These are phyloP conservation scores for Alaudala cheleensis DNA, from an alignment of 2,113 vertebrate species.

Conservation along the genomic window DNA sequence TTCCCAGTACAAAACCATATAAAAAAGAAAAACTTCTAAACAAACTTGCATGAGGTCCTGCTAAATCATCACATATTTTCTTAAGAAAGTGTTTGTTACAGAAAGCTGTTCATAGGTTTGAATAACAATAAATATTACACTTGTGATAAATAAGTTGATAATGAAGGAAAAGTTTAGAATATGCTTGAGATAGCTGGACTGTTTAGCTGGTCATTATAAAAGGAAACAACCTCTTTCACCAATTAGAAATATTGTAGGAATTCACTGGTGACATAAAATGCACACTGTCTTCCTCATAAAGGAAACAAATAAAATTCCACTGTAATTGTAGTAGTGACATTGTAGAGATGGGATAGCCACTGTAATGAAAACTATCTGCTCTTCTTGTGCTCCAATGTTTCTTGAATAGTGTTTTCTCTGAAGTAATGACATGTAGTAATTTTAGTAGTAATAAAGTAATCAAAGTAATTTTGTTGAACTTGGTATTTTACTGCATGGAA, in stretches of 20 bases:
- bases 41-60: neutral
- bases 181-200: neutral
- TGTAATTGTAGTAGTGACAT: neutral
- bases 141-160: neutral
- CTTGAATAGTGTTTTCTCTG: neutral
- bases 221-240: neutral
- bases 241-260: neutral
- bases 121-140: neutral
- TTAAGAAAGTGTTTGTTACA: neutral
- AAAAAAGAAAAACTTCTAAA: neutral
- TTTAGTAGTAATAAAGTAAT: neutral
- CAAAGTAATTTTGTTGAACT: neutral
- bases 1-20: neutral
- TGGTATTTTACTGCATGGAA: neutral
- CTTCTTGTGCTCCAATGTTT: neutral
- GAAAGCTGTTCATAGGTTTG: neutral
- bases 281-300: neutral
- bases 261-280: neutral
- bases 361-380: neutral
- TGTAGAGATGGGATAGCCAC: neutral
- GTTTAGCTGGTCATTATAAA: neutral
- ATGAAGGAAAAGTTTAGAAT: neutral
- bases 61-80: neutral
- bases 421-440: neutral
- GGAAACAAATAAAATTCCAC: neutral